phyloP scores from a whole-genome alignment of 2,113 vertebrate species.

The Suricata suricatta region DNA sequence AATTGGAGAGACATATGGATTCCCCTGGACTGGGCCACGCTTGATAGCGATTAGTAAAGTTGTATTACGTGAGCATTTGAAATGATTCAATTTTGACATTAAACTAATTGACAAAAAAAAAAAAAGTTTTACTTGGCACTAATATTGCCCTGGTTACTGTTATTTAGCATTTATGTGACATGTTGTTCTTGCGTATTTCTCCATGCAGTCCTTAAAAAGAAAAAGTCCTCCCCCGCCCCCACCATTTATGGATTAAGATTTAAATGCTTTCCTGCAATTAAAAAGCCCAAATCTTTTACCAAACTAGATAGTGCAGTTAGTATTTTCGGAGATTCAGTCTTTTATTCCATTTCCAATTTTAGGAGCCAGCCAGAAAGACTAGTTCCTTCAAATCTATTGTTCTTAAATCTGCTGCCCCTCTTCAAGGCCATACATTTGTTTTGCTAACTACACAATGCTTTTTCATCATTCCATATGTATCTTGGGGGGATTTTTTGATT shows the following conservation, averaged over 20 bases:
- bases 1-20: constrained; percentile 30
- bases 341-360: constrained; percentile 18
- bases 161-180: background rate
- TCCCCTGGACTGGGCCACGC: background rate
- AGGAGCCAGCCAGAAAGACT: background rate
- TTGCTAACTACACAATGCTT: background rate
- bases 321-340: background rate
- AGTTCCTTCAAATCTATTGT: background rate
- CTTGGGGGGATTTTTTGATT: background rate
- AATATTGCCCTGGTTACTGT: background rate
- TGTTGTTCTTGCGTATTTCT: background rate
- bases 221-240: too few species aligned
- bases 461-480: background rate
- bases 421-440: background rate
- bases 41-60: constrained; percentile 31
- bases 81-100: constrained; percentile 50
- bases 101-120: constrained; percentile 39
- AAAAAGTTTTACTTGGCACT: background rate
- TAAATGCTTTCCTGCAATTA: background rate
- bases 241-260: background rate
- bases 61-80: background rate
- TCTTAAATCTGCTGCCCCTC: background rate
- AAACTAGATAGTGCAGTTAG: background rate
- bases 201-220: background rate
- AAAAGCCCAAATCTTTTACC: background rate